Conservation (phyloP, 2,888 invertebrate species). For the Augochlorella aurata region DNA sequence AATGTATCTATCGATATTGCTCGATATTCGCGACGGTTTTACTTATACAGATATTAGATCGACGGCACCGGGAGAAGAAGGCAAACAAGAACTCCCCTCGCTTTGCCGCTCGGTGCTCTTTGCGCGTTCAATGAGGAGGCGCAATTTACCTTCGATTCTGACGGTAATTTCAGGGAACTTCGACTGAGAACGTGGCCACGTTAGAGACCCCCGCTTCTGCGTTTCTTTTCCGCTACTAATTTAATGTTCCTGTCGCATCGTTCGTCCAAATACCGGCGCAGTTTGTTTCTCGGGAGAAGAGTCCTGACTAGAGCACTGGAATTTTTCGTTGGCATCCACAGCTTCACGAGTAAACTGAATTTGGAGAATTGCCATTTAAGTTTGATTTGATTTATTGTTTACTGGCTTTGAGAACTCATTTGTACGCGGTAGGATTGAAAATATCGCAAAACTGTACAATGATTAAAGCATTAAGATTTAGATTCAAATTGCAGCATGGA, state of each 20-base stretch:
- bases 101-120: neutral
- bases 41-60: neutral
- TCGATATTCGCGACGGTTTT: neutral
- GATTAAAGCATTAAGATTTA: too few species aligned
- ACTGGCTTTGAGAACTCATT: too few species aligned
- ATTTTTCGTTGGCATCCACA: neutral
- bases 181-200: neutral
- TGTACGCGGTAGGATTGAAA: too few species aligned
- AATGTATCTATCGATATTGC: neutral
- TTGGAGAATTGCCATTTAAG: too few species aligned
- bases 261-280: neutral
- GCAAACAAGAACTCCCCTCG: conserved; percentile 44
- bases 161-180: conserved; percentile 11
- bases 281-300: neutral
- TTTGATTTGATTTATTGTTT: too few species aligned
- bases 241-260: neutral
- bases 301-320: too few species aligned
- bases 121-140: neutral
- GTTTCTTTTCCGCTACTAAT: neutral
- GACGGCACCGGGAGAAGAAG: neutral
- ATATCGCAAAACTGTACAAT: too few species aligned
- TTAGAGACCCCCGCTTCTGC: neutral
- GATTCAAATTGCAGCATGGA: too few species aligned
- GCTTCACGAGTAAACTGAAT: too few species aligned
- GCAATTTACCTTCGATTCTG: conserved; percentile 9